Evolutionary conservation across 2,113 vertebrate genomes (phyloP).

Genomic region (Balaenoptera acutorostrata): DNA sequence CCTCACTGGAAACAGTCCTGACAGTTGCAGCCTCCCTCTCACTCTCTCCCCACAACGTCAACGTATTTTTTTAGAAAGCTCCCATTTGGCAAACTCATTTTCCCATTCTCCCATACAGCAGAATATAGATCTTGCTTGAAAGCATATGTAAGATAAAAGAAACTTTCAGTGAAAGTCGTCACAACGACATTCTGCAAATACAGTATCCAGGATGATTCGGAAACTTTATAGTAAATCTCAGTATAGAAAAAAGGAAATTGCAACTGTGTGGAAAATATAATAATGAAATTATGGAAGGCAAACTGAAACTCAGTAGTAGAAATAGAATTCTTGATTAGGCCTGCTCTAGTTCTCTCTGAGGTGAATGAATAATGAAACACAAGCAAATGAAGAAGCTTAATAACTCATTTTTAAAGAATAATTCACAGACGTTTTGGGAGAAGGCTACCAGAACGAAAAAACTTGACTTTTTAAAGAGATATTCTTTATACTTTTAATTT

Average conservation of each 20-base stretch:
- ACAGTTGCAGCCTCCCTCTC: neutral
- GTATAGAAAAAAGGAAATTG: neutral
- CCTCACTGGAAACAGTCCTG: neutral
- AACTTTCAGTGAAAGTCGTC: neutral
- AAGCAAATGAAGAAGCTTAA: neutral
- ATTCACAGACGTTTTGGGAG: neutral
- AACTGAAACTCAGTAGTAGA: neutral
- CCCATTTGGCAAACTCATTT: neutral
- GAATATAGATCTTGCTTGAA: neutral
- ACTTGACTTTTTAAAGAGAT: neutral
- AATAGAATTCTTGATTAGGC: neutral
- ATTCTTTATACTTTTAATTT: neutral
- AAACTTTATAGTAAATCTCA: neutral
- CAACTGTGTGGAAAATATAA: neutral
- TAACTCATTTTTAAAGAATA: slow-evolving; percentile 3
- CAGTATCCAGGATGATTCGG: neutral
- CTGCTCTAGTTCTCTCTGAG: neutral
- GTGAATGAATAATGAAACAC: slow-evolving; percentile 23
- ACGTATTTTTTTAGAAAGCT: neutral
- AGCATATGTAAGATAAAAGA: neutral
- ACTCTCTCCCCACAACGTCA: neutral
- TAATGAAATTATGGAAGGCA: neutral
- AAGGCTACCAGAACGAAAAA: neutral
- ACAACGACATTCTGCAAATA: neutral
- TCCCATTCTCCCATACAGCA: neutral